Evolutionary conservation across 2,888 invertebrate species (phyloP).

Genomic region (Amiota mariae): DNA sequence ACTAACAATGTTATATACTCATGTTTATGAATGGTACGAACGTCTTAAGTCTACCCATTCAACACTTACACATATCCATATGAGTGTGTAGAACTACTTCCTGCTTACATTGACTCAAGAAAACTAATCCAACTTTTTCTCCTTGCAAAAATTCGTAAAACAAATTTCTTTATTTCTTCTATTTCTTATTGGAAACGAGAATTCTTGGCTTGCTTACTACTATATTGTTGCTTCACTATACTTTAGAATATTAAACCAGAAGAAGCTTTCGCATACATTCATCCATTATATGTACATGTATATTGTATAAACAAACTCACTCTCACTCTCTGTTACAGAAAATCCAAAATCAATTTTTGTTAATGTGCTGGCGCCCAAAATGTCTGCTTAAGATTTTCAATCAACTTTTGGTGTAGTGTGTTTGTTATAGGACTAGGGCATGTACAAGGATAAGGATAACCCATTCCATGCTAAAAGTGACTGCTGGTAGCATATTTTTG

Average conservation of each 20-base stretch:
- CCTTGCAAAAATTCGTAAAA: slow-evolving; percentile 50
- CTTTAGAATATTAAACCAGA: slow-evolving; percentile 52
- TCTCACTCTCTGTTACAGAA: slow-evolving; percentile 19
- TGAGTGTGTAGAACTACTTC: slow-evolving; percentile 38
- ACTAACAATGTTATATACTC: too few species aligned
- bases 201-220: slow-evolving; percentile 25
- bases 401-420: not conserved
- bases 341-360: slow-evolving; percentile 56
- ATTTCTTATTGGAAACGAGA: not conserved
- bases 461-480: not conserved
- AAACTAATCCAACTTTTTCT: slow-evolving; percentile 62
- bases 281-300: too few species aligned
- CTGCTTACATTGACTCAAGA: slow-evolving; percentile 28
- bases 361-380: slow-evolving; percentile 46
- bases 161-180: slow-evolving; percentile 61
- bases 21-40: too few species aligned
- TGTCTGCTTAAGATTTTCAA: slow-evolving; percentile 16
- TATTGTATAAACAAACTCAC: not conserved
- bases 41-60: not conserved
- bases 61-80: slow-evolving; percentile 14
- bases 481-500: slow-evolving; percentile 58
- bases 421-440: not conserved
- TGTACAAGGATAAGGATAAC: not conserved
- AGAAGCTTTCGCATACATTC: slow-evolving; percentile 34
- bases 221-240: slow-evolving; percentile 26